Conservation (phyloP, 2,797 vertebrate species). For the Hypotaenidia philippensis region DNA sequence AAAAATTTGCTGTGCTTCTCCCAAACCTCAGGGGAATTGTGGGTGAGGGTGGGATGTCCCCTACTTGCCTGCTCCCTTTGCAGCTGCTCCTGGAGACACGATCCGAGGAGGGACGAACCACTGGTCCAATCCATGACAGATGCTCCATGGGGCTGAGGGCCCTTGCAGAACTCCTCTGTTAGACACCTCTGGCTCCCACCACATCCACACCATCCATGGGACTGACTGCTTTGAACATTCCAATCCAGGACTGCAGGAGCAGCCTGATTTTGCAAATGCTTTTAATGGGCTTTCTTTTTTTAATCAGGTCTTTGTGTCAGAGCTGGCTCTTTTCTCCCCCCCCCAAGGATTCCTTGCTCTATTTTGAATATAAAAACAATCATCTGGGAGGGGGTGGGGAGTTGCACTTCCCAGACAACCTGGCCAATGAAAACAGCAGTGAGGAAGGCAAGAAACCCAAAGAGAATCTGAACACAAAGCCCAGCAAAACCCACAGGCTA, state of each 20-base stretch:
- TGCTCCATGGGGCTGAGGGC: conserved; percentile 51
- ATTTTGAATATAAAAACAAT: conserved; percentile 44
- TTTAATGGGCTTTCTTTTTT: conserved; percentile 71
- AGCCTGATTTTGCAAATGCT: conserved; percentile 51
- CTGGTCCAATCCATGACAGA: conserved; percentile 43
- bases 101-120: neutral
- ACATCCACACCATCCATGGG: neutral
- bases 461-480: neutral
- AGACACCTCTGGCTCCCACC: neutral
- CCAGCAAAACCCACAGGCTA: neutral
- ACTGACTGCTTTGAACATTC: neutral
- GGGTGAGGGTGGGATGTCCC: neutral
- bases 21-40: fast-evolving
- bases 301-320: conserved; percentile 67
- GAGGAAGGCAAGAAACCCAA: neutral
- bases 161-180: neutral
- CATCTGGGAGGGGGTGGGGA: neutral
- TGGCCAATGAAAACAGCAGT: conserved; percentile 11
- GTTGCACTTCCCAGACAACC: conserved; percentile 1
- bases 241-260: neutral
- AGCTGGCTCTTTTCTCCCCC: neutral
- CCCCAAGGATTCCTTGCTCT: conserved; percentile 55
- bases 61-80: conserved; percentile 62
- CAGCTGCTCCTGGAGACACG: conserved; percentile 42
- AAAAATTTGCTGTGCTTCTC: neutral